Percentiles rank a stretch among this genome's conserved stretches.
Evolutionary conservation across 2,888 invertebrate genomes (phyloP).

Genomic region (Ethmia dodecea): DNA sequence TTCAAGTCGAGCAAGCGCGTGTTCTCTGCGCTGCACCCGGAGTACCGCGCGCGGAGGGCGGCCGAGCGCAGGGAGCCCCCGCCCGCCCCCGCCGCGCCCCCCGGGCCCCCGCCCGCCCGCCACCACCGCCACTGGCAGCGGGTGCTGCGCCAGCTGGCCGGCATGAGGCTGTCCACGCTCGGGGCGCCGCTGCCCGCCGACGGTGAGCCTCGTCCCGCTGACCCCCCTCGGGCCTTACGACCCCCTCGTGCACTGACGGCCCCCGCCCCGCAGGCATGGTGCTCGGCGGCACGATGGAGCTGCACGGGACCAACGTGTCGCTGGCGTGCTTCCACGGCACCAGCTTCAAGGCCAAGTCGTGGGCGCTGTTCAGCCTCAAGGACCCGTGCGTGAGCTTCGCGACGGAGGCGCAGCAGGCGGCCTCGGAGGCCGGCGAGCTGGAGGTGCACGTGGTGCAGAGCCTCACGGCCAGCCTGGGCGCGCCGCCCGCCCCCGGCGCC

Average conservation of each 20-base stretch:
- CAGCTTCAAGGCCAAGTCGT: conserved; percentile 96
- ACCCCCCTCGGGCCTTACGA: conserved; percentile 90
- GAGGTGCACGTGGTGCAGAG: conserved; percentile 93
- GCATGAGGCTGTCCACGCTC: conserved; percentile 86
- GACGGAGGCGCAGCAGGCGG: conserved; percentile 90
- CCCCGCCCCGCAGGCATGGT: conserved; percentile 83
- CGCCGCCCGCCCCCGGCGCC: conserved; percentile 73
- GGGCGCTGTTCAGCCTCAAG: conserved; percentile 96
- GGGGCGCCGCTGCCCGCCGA: conserved; percentile 71
- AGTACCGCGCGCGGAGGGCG: conserved; percentile 27
- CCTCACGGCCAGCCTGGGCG: conserved; percentile 90
- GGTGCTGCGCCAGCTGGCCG: conserved; percentile 88
- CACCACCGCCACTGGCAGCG: conserved; percentile 98
- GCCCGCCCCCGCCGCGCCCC: not conserved
- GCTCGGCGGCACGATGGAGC: conserved; percentile 91
- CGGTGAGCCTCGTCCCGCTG: conserved; percentile 51
- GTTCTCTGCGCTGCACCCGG: conserved; percentile 82
- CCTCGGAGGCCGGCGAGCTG: conserved; percentile 68
- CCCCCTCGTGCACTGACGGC: conserved; percentile 85
- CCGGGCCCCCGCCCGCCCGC: conserved; percentile 71
- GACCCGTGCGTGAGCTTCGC: conserved; percentile 96
- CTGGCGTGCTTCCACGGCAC: conserved; percentile 98
- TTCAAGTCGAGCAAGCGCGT: conserved; percentile 97
- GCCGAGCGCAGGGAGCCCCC: conserved; percentile 2
- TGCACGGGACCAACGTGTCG: conserved; percentile 93